Percentiles rank a stretch among this genome's conserved stretches.
phyloP scores from a whole-genome alignment of 2,888 invertebrate genomes.

The Schizaphis graminum region DNA sequence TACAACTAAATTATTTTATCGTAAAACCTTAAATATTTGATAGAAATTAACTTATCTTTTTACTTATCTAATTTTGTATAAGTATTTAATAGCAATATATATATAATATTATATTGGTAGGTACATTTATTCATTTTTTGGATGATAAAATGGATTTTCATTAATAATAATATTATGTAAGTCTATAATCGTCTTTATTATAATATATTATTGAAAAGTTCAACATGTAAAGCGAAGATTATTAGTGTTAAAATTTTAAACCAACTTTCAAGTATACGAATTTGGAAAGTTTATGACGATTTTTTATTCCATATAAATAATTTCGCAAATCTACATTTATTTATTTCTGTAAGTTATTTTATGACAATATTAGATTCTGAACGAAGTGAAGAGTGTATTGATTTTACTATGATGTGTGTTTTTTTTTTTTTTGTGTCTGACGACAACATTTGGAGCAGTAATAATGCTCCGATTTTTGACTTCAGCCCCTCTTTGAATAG shows the following conservation, averaged over 20 bases:
- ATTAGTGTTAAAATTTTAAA: background rate
- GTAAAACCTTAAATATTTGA: background rate
- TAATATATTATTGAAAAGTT: background rate
- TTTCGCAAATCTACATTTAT: background rate
- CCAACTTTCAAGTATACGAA: background rate
- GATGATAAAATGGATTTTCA: background rate
- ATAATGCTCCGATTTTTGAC: too few species aligned
- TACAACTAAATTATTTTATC: background rate
- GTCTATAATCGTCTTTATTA: background rate
- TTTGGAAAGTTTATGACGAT: background rate
- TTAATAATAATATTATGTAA: background rate
- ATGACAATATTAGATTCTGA: too few species aligned
- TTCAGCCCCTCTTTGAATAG: too few species aligned
- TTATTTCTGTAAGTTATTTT: background rate
- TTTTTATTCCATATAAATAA: background rate
- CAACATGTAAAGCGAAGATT: background rate
- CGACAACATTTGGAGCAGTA: too few species aligned
- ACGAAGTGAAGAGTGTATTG: too few species aligned
- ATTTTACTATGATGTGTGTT: too few species aligned
- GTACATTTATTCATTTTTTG: background rate
- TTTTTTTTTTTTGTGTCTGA: too few species aligned
- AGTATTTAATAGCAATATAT: background rate
- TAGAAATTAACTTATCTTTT: background rate
- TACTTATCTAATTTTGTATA: background rate
- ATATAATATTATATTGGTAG: too few species aligned